Conservation (phyloP, 2,797 vertebrate species). For the Amniataba percoides region DNA sequence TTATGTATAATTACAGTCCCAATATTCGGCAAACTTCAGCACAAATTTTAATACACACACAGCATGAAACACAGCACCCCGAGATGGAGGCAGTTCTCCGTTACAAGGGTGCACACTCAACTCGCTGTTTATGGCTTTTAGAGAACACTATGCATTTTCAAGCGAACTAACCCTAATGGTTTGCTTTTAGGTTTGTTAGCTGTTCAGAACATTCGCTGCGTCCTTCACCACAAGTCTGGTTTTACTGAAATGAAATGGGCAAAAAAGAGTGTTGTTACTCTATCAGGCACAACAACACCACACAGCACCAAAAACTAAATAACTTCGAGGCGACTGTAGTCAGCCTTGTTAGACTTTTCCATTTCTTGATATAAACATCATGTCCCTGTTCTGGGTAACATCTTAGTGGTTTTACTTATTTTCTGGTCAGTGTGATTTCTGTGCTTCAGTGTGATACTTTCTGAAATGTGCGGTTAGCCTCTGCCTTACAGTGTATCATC, state of each 20-base stretch:
- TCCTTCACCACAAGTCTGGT: conserved; percentile 7
- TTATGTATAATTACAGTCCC: no score
- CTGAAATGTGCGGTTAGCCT: conserved; percentile 17
- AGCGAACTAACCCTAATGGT: background rate
- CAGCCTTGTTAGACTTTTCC: background rate
- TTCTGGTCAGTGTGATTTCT: conserved; percentile 4
- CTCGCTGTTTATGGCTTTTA: conserved; percentile 7
- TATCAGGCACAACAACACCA: background rate
- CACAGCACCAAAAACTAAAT: background rate
- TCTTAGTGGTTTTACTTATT: no score
- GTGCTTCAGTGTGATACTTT: conserved; percentile 1
- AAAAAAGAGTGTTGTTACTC: background rate
- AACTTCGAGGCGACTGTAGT: background rate
- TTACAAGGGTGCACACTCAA: conserved; percentile 8
- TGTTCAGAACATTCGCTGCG: background rate
- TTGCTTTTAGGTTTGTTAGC: background rate
- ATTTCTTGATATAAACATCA: no score
- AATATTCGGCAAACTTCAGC: no score
- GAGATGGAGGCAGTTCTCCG: conserved; percentile 5
- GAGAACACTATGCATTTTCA: conserved; percentile 19
- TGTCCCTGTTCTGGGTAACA: no score
- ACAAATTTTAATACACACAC: no score
- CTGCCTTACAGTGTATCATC: conserved; percentile 3
- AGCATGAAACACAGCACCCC: no score
- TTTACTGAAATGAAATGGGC: background rate